Base-by-base conservation (phyloP, 2,113 vertebrate genomes). In the Silurus asotus region DNA sequence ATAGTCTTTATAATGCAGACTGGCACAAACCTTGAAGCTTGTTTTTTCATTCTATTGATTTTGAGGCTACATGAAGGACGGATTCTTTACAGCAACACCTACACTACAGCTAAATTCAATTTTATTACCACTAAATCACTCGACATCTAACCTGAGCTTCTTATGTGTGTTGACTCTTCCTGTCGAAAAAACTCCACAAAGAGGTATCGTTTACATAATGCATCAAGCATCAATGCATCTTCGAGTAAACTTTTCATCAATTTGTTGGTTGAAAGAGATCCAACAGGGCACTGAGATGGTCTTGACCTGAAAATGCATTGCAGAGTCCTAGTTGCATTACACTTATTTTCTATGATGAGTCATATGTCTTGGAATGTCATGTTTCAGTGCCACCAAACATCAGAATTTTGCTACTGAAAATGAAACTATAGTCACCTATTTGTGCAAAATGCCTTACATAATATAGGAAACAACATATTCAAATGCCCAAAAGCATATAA, bases 31-130 rank as follows among this genome's bases (percentile, higher is more conserved):
- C 48, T 75, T 75, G 82, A 74, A 51, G 23, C 8, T 37, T 23
- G 48, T 51, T 14, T 20, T 76, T 82, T 67, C 45, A 78, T 67
- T 79, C 48, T 28, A 69, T 85, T 78, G 58, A 85, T 67, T 78
- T 77, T 0, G 4, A 76, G 48, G 20, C 48, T 76, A 23, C 25
- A 85, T 77, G 74, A 65, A 64, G n/a, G 45, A 19, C 75, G 19
- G 17, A 51, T 20, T 78, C 49, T 37, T 59, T 67, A 67, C 48
- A 64, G 59, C 61, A 37, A 8, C 58, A 55, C 83, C 59, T 53
- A 48, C 70, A 2, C 20, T 49, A 48, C 14, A 53, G 19, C 61
- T 64, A 51, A 37, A 37, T 37, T 37, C 0, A 37, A 37, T 37
- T 37, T 37, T 37, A 37, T 37, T 37, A 37, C 37, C 37, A 37